Evolutionary conservation across 2,113 vertebrate genomes (phyloP).

Genomic region (Falco punctatus): DNA sequence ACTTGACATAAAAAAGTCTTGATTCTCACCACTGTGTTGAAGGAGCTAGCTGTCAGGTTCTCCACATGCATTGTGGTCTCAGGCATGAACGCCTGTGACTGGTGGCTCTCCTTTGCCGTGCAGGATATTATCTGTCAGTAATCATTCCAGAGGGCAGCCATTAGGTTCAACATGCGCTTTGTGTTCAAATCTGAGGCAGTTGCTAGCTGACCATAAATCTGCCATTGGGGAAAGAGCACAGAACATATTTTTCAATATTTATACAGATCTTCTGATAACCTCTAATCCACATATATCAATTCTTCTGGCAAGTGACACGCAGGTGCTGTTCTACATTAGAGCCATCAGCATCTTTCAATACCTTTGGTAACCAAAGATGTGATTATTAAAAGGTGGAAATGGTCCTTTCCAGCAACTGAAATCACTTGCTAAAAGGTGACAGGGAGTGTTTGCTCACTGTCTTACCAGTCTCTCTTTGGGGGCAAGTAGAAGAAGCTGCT

Average conservation of each 20-base stretch:
- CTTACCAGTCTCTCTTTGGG: background rate
- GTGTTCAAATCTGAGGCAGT: background rate
- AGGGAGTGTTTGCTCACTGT: background rate
- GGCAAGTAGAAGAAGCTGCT: background rate
- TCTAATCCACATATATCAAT: background rate
- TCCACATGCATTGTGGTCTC: accelerated
- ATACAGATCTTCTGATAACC: background rate
- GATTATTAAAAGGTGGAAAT: background rate
- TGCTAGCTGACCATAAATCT: background rate
- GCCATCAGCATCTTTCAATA: background rate
- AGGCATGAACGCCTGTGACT: background rate
- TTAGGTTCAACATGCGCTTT: background rate
- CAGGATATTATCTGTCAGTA: background rate
- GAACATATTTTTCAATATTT: background rate
- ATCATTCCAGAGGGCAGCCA: background rate
- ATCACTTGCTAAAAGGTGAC: background rate
- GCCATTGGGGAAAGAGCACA: background rate
- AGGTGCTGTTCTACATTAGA: background rate
- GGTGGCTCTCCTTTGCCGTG: background rate
- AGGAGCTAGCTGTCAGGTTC: background rate
- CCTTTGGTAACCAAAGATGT: background rate
- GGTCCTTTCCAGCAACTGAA: background rate
- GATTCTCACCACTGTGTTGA: background rate
- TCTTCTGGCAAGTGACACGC: background rate
- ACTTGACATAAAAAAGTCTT: background rate